Evolutionary conservation across 2,888 invertebrate genomes (phyloP).

Genomic region (Hirtodrosophila trivittata): DNA sequence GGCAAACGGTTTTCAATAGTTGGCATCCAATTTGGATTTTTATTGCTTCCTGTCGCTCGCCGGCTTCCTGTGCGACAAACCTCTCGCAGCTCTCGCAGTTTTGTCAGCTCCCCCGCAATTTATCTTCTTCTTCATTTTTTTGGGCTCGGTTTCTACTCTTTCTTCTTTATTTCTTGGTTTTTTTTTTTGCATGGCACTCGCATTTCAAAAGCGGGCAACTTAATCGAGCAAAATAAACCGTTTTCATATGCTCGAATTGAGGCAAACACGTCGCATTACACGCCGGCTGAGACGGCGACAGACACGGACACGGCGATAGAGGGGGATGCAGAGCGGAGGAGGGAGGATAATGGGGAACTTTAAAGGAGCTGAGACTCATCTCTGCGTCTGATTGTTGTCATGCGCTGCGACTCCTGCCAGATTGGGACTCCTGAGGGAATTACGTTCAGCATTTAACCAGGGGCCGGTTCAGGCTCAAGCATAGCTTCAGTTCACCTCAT

Average conservation of each 20-base stretch:
- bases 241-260: conserved; percentile 80
- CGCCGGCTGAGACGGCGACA: conserved; percentile 23
- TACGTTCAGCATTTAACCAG: conserved; percentile 35
- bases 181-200: conserved; percentile 42
- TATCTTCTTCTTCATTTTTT: no score
- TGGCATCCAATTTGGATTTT: conserved; percentile 60
- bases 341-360: not conserved
- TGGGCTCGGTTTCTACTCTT: conserved; percentile 22
- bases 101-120: conserved; percentile 39
- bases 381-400: conserved; percentile 53
- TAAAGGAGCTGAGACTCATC: conserved; percentile 5
- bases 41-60: conserved; percentile 69
- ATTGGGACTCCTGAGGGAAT: conserved; percentile 64
- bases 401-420: conserved; percentile 10
- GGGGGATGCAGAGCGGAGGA: not conserved
- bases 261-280: conserved; percentile 78
- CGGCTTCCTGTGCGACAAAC: conserved; percentile 64
- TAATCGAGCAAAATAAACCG: conserved; percentile 83
- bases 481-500: conserved; percentile 33
- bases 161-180: conserved; percentile 2
- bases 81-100: no score
- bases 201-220: conserved; percentile 74
- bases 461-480: conserved; percentile 22
- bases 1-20: conserved; percentile 65
- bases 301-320: not conserved